These are phyloP conservation scores for Oreonectes daqikongensis DNA, from an alignment of 2,797 vertebrate species.

Conservation along the genomic window DNA sequence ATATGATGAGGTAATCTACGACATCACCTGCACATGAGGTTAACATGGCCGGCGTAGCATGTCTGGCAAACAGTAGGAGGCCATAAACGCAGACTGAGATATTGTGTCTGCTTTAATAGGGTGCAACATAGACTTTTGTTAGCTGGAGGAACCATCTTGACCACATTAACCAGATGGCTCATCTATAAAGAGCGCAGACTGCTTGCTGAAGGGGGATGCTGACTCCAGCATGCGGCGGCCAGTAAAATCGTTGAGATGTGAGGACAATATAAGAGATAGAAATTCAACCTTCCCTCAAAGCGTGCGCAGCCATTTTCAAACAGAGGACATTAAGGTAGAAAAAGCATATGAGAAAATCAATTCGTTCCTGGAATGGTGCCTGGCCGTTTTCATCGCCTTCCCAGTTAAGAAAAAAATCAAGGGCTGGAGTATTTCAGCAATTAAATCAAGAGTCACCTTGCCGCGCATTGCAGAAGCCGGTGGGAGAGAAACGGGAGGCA, in stretches of 20 bases:
- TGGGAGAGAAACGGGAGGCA: conserved; percentile 11
- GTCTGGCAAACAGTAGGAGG: conserved; percentile 14
- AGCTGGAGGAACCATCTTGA: conserved; percentile 45
- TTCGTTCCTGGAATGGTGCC: conserved; percentile 74
- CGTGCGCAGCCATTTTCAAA: conserved; percentile 56
- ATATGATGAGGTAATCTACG: conserved; percentile 19
- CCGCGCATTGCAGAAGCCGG: conserved; percentile 68
- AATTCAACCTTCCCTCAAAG: conserved; percentile 35
- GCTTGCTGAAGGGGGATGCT: conserved; percentile 38
- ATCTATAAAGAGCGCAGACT: conserved; percentile 28
- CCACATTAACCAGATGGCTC: conserved; percentile 52
- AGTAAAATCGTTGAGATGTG: conserved; percentile 27
- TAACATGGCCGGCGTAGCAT: conserved; percentile 16
- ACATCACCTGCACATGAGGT: background rate
- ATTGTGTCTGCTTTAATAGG: conserved; percentile 28
- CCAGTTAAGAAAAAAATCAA: conserved; percentile 74
- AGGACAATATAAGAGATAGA: conserved; percentile 33
- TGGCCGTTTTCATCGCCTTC: conserved; percentile 73
- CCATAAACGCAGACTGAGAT: conserved; percentile 40
- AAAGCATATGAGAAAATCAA: conserved; percentile 86
- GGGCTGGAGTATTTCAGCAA: conserved; percentile 81
- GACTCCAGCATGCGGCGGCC: conserved; percentile 40
- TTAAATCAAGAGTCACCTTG: conserved; percentile 81
- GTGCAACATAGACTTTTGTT: conserved; percentile 39
- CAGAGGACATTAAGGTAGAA: conserved; percentile 80